Evolutionary conservation across 2,113 vertebrate species (phyloP), one percentile per base, ranked within the genome.

Genomic region (Colistium nudipinnis): DNA sequence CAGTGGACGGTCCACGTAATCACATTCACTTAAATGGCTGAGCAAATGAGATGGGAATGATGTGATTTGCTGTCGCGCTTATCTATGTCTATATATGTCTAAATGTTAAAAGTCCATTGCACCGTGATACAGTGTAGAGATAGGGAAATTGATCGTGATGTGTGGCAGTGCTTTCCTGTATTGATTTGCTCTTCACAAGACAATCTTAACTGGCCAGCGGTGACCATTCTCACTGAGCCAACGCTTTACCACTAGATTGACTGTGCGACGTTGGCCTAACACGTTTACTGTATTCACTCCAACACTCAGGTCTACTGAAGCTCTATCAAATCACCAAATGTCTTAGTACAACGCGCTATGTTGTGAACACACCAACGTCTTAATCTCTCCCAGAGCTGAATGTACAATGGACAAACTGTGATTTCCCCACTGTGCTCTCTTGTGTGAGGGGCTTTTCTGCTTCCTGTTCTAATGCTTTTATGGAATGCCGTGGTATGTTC

Each of bases 241-340:
- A 68, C n/a, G 31, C 36, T 77, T 68, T 74, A 84, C 75, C 74
- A 70, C 48, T 36, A 53, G 78, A 73, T 30, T 41, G 41, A 74
- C 35, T 82, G 79, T 68, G 63, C 71, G 49, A 70, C 65, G 66
- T 70, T 71, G 54, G 79, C 52, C 56, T 12, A 51, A 75, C 41
- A 62, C 63, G 76, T 85, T 86, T 85, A 84, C 81, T 86, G 83
- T 81, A 77, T 82, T 70, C 25, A 36, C 59, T 70, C 57, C 63
- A 84, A 86, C 85, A 83, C 90, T 92, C 90, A 88, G 90, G 91
- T 91, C 82, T 81, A 73, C 48, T 74, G 66, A 80, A 69, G 71
- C 76, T 86, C n/a, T 89, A 88, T 84, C 57, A 68, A 83, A 90
- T 90, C 87, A 91, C 90, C 74, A 74, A 87, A 92, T 90, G 92